Base-by-base conservation (phyloP, 2,113 vertebrate genomes). In the Serilophus lunatus region DNA sequence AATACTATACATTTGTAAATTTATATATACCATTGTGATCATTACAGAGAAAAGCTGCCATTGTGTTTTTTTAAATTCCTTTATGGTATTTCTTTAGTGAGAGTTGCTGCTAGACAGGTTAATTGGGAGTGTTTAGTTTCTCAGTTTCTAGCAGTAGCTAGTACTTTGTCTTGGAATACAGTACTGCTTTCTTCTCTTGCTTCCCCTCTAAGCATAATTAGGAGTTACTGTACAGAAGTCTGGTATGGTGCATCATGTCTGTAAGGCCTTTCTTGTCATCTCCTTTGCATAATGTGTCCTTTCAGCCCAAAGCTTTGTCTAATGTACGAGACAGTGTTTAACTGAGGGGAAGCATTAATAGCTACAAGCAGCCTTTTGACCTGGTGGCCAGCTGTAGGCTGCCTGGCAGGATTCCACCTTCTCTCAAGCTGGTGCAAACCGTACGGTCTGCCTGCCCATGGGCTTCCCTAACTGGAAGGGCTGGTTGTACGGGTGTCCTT, bases 321-420 rank as follows among this genome's bases (percentile, higher is more conserved):
- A 74, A 4, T 0, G 10, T 35, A 65, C 33, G 74, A 92, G 80
- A 17, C 86, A 50, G 57, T 29, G 72, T 83, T 82, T 16, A 51
- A 63, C 45, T 35, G 64, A 74, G 38, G 44, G 82, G 59, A 47
- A 59, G 80, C 64, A 78, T 92, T 88, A 81, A 81, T 86, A 92
- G 92, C 95, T 86, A 70, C 80, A 49, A 88, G 92, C 88, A 95
- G 86, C 83, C 69, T 93, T 93, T 96, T 97, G 95, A 93, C 94
- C 91, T 66, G 76, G 26, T 83, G 86, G 82, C 86, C 77, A 81
- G 92, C 92, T 92, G 72, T 71, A 63, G 92, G 80, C 86, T 92
- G 80, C 69, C 84, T 49, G 4, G 76, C 83, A 56, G 76, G 86
- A 88, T 93, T 97, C 92, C 71, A 45, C 82, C 92, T 81, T 50